Percentiles rank a stretch among this genome's conserved stretches.
phyloP scores from a whole-genome alignment of 2,888 invertebrate species.

The Notocelia uddmanniana region DNA sequence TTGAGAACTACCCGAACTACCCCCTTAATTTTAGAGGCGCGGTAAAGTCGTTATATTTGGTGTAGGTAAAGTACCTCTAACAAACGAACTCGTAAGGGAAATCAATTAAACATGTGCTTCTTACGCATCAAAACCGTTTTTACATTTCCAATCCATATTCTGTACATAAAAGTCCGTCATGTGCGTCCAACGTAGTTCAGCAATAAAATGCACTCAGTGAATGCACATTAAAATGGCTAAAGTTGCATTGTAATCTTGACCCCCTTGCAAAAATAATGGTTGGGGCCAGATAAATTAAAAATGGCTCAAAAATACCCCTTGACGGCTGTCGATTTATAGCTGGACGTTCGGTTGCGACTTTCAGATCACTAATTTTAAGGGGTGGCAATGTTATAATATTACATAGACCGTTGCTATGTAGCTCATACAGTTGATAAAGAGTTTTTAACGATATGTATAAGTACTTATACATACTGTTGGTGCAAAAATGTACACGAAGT shows the following conservation, averaged over 20 bases:
- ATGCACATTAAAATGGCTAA: slow-evolving; percentile 65
- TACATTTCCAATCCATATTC: neutral
- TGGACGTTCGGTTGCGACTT: slow-evolving; percentile 54
- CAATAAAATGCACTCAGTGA: slow-evolving; percentile 76
- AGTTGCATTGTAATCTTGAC: slow-evolving; percentile 74
- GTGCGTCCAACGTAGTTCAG: slow-evolving; percentile 51
- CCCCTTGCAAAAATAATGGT: slow-evolving; percentile 82
- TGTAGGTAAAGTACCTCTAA: neutral
- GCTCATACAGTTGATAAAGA: neutral
- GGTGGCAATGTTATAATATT: slow-evolving; percentile 55
- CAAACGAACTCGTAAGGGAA: neutral
- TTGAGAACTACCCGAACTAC: no score
- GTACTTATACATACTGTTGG: no score
- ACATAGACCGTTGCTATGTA: slow-evolving; percentile 17
- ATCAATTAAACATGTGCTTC: neutral
- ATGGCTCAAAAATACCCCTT: slow-evolving; percentile 83
- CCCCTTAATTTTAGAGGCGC: no score
- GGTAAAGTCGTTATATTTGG: no score
- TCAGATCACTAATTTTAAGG: slow-evolving; percentile 57
- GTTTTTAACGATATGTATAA: no score
- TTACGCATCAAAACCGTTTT: neutral
- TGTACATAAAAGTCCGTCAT: neutral
- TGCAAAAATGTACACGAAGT: no score
- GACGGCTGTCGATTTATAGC: slow-evolving; percentile 68
- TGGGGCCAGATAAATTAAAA: slow-evolving; percentile 85